Percentiles rank a stretch among this genome's conserved stretches.
These are phyloP conservation scores for Pipra filicauda DNA, from an alignment of 2,113 vertebrate genomes.

Conservation along the genomic window DNA sequence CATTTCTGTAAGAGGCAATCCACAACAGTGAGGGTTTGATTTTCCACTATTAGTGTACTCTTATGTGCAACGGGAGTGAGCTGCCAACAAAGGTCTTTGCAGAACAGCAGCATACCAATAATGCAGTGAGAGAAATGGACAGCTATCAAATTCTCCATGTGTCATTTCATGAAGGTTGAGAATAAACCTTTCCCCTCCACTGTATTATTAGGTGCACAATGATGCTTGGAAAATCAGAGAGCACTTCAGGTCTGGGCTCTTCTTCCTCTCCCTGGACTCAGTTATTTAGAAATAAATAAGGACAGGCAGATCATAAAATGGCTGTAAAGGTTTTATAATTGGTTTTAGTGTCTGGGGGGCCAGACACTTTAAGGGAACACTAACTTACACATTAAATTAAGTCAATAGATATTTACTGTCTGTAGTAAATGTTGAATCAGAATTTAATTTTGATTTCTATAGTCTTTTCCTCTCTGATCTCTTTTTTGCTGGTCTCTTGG, in stretches of 20 bases:
- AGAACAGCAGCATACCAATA: not conserved
- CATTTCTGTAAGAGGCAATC: not conserved
- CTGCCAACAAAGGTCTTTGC: not conserved
- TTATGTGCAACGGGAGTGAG: not conserved
- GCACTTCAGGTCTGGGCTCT: not conserved
- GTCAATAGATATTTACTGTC: not conserved
- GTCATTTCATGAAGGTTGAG: not conserved
- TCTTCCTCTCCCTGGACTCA: not conserved
- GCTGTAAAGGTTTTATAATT: not conserved
- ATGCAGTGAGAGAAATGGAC: not conserved
- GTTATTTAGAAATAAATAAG: not conserved
- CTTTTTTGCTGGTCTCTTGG: not conserved
- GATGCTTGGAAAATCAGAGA: not conserved
- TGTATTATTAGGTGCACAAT: not conserved
- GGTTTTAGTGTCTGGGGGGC: not conserved
- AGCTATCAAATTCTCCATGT: accelerated
- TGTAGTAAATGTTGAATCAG: not conserved
- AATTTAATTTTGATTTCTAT: not conserved
- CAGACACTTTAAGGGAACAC: not conserved
- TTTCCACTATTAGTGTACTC: not conserved
- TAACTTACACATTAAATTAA: not conserved
- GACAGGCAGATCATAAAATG: not conserved
- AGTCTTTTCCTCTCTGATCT: not conserved
- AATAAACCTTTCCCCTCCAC: not conserved
- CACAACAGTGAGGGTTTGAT: not conserved